Evolutionary conservation across 2,888 invertebrate genomes (phyloP).

Genomic region (Hipparchia sbordonii): DNA sequence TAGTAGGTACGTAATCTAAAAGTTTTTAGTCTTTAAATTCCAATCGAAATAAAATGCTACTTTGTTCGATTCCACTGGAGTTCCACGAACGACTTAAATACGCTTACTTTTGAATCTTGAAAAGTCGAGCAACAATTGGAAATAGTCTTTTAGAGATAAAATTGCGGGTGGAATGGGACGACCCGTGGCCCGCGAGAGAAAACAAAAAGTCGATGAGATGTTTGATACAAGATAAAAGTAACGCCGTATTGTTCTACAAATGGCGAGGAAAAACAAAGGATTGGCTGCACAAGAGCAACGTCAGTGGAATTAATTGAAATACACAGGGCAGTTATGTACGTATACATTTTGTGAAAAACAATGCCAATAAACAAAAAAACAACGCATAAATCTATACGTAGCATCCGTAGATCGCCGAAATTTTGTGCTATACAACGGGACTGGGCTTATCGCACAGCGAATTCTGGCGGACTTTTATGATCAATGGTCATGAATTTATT

Average conservation of each 20-base stretch:
- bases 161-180: conserved; percentile 46
- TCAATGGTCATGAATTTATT: no score
- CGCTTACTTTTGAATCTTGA: conserved; percentile 49
- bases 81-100: conserved; percentile 53
- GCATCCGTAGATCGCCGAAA: no score
- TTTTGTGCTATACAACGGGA: no score
- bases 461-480: no score
- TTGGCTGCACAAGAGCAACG: conserved; percentile 50
- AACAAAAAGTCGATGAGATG: conserved; percentile 61
- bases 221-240: conserved; percentile 65
- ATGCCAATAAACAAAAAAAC: background rate
- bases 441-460: no score
- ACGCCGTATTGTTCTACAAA: conserved; percentile 75
- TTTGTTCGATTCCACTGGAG: conserved; percentile 44
- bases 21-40: conserved; percentile 36
- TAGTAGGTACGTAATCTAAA: conserved; percentile 5
- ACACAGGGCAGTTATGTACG: background rate
- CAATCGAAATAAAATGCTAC: conserved; percentile 49
- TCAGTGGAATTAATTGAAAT: conserved; percentile 70
- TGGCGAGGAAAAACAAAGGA: conserved; percentile 72
- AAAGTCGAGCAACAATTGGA: conserved; percentile 53
- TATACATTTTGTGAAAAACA: background rate
- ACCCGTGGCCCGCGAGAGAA: conserved; percentile 46
- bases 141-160: conserved; percentile 58
- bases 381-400: background rate